Conservation (phyloP, 2,888 invertebrate species). For the Smittia aterrima region DNA sequence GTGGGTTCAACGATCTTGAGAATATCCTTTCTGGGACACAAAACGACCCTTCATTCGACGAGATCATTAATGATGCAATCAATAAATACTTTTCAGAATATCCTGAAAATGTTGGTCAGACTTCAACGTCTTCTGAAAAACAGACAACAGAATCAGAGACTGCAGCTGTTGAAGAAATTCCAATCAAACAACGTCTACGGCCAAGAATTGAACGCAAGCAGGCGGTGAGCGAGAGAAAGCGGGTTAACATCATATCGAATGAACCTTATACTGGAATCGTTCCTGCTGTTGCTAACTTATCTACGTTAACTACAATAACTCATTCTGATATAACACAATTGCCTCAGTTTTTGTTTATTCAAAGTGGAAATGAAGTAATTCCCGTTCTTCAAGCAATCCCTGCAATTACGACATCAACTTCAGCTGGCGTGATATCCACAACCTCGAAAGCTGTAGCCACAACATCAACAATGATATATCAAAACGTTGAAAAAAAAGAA, state of each 20-base stretch:
- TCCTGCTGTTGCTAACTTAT: neutral
- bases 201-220: neutral
- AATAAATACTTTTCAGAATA: neutral
- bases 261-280: conserved; percentile 28
- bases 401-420: neutral
- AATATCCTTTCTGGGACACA: conserved; percentile 44
- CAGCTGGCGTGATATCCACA: neutral
- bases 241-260: conserved; percentile 28
- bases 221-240: neutral
- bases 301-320: neutral
- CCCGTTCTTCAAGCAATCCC: neutral
- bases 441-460: neutral
- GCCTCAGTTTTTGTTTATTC: neutral
- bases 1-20: neutral
- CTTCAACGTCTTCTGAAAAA: neutral
- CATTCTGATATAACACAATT: neutral
- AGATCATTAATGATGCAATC: conserved; percentile 48
- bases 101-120: neutral
- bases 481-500: neutral
- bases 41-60: conserved; percentile 51
- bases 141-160: neutral
- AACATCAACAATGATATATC: neutral
- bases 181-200: conserved; percentile 20
- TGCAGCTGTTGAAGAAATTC: neutral
- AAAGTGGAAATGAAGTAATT: neutral